Conservation (phyloP, 2,888 invertebrate species). For the Apodemia duryi region DNA sequence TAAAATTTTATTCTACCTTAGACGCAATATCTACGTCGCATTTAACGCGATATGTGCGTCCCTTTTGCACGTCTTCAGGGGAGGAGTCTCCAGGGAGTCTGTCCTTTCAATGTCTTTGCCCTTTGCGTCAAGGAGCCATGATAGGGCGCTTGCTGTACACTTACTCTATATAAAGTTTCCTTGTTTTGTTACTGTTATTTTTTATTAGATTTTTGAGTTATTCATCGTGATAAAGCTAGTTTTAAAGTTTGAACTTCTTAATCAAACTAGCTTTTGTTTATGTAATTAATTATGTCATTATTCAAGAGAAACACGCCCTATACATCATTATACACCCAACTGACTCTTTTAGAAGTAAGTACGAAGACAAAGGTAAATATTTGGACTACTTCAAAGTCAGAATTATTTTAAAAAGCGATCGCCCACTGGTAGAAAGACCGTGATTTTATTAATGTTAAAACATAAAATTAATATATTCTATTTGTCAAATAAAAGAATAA, state of each 20-base stretch:
- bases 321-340: too few relatives aligned
- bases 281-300: too few relatives aligned
- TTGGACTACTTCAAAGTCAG: too few relatives aligned
- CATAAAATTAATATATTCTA: too few relatives aligned
- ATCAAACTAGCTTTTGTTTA: neutral
- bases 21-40: conserved; percentile 56
- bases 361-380: too few relatives aligned
- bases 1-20: conserved; percentile 78
- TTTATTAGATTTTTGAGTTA: conserved; percentile 11
- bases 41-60: conserved; percentile 54
- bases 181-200: conserved; percentile 34
- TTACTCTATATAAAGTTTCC: conserved; percentile 45
- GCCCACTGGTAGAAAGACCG: too few relatives aligned
- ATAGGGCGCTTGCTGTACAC: conserved; percentile 63
- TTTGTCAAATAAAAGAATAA: too few relatives aligned
- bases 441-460: too few relatives aligned
- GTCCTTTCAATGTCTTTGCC: conserved; percentile 82
- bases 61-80: conserved; percentile 68
- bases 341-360: too few relatives aligned
- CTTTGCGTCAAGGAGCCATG: conserved; percentile 74
- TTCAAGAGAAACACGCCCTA: too few relatives aligned
- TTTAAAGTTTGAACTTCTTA: neutral
- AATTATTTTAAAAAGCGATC: too few relatives aligned
- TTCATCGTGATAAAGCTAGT: neutral
- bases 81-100: conserved; percentile 82